These are phyloP conservation scores for Salticus scenicus DNA, from an alignment of 2,888 invertebrate genomes.

Conservation along the genomic window DNA sequence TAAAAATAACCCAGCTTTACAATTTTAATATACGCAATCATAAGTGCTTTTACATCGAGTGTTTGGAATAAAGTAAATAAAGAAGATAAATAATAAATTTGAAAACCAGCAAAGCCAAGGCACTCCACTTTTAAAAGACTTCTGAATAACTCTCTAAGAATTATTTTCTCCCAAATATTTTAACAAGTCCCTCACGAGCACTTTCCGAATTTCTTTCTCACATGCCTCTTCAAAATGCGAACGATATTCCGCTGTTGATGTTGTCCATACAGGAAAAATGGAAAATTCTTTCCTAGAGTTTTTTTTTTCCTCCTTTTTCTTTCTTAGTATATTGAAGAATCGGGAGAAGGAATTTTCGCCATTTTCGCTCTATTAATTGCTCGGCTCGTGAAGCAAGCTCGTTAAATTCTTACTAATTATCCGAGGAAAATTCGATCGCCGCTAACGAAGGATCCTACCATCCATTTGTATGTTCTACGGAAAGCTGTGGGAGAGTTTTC, in stretches of 20 bases:
- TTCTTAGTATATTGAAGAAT: not conserved
- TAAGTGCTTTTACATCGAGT: not conserved
- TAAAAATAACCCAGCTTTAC: not conserved
- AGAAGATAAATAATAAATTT: not conserved
- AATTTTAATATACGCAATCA: not conserved
- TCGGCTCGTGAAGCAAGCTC: slow-evolving; percentile 42
- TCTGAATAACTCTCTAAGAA: slow-evolving; percentile 32
- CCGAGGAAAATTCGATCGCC: slow-evolving; percentile 57
- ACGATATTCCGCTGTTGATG: slow-evolving; percentile 1
- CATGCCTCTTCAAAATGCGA: slow-evolving; percentile 4
- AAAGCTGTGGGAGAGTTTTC: slow-evolving; percentile 2
- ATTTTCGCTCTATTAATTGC: slow-evolving; percentile 64
- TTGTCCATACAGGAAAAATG: not conserved
- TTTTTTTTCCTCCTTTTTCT: slow-evolving; percentile 20
- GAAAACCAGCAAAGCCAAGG: not conserved
- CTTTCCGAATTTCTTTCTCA: not conserved
- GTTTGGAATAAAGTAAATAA: not conserved
- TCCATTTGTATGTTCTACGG: not conserved
- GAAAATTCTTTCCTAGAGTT: not conserved
- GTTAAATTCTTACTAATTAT: slow-evolving; percentile 63
- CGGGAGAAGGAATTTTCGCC: slow-evolving; percentile 45
- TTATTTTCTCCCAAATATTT: slow-evolving; percentile 48
- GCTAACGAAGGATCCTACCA: slow-evolving; percentile 55
- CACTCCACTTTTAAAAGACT: not conserved
- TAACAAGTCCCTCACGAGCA: slow-evolving; percentile 61